phyloP scores from a whole-genome alignment of 2,888 invertebrate genomes.

The Volucella inanis region DNA sequence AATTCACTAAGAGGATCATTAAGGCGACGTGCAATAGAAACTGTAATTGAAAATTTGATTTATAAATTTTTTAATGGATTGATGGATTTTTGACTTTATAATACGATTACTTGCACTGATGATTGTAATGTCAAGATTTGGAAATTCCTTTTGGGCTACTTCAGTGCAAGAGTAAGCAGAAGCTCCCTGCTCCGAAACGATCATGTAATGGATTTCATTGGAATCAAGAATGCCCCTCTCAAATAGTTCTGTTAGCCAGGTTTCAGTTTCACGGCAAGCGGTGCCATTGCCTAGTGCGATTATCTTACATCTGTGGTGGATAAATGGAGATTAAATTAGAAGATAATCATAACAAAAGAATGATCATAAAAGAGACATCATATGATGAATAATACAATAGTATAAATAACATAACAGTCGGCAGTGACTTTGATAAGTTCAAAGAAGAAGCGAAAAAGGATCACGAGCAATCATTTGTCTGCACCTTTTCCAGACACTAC shows the following conservation, averaged over 20 bases:
- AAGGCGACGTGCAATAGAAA: conserved; percentile 93
- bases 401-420: no score
- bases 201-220: conserved; percentile 86
- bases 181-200: conserved; percentile 95
- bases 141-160: conserved; percentile 93
- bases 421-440: no score
- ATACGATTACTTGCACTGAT: conserved; percentile 87
- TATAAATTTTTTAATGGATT: neutral
- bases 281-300: conserved; percentile 96
- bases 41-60: conserved; percentile 78
- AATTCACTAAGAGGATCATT: conserved; percentile 95
- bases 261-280: conserved; percentile 94
- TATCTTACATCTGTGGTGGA: conserved; percentile 86
- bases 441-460: no score
- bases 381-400: no score
- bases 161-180: conserved; percentile 95
- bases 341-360: neutral
- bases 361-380: no score
- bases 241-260: conserved; percentile 87
- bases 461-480: no score
- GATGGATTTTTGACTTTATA: neutral
- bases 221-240: conserved; percentile 84
- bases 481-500: no score
- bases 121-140: conserved; percentile 91
- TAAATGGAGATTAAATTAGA: neutral